Evolutionary conservation across 2,888 invertebrate species (phyloP), one percentile per base, ranked within the genome.

Genomic region (Lasioglossum marginatum): DNA sequence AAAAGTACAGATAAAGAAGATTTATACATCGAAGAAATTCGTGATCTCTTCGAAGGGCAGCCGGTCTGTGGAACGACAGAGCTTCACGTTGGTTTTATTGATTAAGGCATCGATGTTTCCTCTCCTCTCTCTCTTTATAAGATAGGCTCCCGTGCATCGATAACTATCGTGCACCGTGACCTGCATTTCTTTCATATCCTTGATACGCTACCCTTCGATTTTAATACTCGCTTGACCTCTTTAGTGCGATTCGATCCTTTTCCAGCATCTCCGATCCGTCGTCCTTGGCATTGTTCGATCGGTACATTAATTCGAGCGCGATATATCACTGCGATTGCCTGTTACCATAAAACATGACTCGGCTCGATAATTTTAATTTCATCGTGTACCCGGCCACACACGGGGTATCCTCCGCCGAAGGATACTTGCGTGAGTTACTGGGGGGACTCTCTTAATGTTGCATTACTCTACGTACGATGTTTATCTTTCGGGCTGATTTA

Each of bases 171-270:
- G 27, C 60, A 82, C 82, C 83, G 81, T 90, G 90, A 87, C 87
- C 87, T 45, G 87, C 77, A 91, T 91, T 82, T 82, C 79, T 77
- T 72, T 57, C 66, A 6, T 74, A 87, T 86, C 91, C 89, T 89
- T 89, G 85, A 76, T 72, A 81, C 16, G 80, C 83, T 78, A 82
- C 86, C 74, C 84, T 90, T 83, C 84, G 70, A 68, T 80, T 86
- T 85, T 75, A 89, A 90, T 74, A 23, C 66, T 74, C 73, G 60
- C 57, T 27, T 40, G 85, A 72, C 78, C 77, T 87, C 74, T 74
- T 87, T 84, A 83, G 31, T 63, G 40, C 82, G 81, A 75, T 52
- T 73, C 87, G 37, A 82, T 66, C 87, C 84, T 87, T 85, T 84
- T 85, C 73, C 77, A 83, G 87, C 75, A 68, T 60, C 48, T 66